Percentiles rank a stretch among this genome's conserved stretches.
phyloP scores from a whole-genome alignment of 2,888 invertebrate species.

The Melipona beecheii region DNA sequence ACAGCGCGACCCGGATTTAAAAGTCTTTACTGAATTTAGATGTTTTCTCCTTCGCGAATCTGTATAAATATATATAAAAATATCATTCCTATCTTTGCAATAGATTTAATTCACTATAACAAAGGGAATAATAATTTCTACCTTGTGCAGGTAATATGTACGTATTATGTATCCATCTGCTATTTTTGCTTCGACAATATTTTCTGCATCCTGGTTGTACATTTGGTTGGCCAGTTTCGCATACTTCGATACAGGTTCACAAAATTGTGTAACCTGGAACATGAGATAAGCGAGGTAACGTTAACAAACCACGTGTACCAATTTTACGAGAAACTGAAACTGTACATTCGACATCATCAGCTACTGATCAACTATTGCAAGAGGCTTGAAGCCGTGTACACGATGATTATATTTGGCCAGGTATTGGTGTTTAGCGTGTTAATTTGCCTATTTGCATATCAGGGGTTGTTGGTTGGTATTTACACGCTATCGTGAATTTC shows the following conservation, averaged over 20 bases:
- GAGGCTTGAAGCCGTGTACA: constrained; percentile 64
- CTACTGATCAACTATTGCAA: constrained; percentile 56
- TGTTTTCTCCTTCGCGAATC: no score
- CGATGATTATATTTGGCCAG: constrained; percentile 59
- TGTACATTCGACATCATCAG: constrained; percentile 58
- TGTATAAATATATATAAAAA: no score
- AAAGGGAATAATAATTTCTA: not conserved
- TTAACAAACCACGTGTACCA: not conserved
- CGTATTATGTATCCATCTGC: constrained; percentile 52
- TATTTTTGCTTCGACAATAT: constrained; percentile 71
- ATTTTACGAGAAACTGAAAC: constrained; percentile 47
- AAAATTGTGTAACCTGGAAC: not conserved
- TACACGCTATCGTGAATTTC: no score
- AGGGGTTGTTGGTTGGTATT: constrained; percentile 54
- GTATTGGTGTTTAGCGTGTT: constrained; percentile 56
- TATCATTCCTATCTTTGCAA: not conserved
- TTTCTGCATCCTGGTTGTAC: constrained; percentile 64
- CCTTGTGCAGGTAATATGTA: constrained; percentile 33
- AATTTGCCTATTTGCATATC: constrained; percentile 55
- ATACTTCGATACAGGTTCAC: constrained; percentile 65
- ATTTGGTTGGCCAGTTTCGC: constrained; percentile 69
- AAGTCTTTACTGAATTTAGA: no score
- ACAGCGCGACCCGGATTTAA: no score
- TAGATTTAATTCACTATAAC: not conserved
- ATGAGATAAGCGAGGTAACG: no score